Conservation (phyloP, 30 jellyfish, hydroid and myxozoan species). For the Pelagia noctiluca region DNA sequence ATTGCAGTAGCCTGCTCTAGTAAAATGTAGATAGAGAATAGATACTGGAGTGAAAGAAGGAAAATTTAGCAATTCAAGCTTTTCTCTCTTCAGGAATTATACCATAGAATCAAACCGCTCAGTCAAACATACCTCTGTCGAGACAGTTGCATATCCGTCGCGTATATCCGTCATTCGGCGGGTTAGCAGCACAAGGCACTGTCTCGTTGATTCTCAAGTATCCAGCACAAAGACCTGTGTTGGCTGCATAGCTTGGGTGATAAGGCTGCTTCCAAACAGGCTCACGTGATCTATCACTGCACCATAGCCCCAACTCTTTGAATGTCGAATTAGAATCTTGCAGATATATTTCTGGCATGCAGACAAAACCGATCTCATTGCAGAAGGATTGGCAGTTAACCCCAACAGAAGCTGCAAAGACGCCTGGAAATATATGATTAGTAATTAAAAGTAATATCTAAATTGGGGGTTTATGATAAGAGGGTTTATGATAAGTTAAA, state of each 20-base stretch:
- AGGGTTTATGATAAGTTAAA: background rate
- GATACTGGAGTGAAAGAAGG: background rate
- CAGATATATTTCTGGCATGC: conserved; percentile 37
- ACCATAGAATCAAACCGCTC: no score
- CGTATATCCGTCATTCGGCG: conserved; percentile 54
- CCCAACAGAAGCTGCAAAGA: conserved; percentile 21
- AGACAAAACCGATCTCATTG: background rate
- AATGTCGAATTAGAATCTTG: conserved; percentile 19
- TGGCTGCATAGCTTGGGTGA: conserved; percentile 39
- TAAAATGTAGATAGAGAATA: background rate
- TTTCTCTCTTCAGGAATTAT: background rate
- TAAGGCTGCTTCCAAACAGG: conserved; percentile 31
- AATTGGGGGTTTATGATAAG: no score
- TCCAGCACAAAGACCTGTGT: conserved; percentile 52
- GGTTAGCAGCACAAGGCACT: conserved; percentile 52
- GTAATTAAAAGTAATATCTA: no score
- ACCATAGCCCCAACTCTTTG: conserved; percentile 15
- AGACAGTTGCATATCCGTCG: conserved; percentile 61
- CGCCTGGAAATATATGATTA: conserved; percentile 24
- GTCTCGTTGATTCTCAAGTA: conserved; percentile 6
- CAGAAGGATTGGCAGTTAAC: conserved; percentile 34
- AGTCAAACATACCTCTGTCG: conserved; percentile 57
- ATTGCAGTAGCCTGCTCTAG: no score
- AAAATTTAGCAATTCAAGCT: background rate
- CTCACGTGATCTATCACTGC: conserved; percentile 17